Evolutionary conservation across 2,797 vertebrate species (phyloP).

Genomic region (Neosilurus mollespiculum): DNA sequence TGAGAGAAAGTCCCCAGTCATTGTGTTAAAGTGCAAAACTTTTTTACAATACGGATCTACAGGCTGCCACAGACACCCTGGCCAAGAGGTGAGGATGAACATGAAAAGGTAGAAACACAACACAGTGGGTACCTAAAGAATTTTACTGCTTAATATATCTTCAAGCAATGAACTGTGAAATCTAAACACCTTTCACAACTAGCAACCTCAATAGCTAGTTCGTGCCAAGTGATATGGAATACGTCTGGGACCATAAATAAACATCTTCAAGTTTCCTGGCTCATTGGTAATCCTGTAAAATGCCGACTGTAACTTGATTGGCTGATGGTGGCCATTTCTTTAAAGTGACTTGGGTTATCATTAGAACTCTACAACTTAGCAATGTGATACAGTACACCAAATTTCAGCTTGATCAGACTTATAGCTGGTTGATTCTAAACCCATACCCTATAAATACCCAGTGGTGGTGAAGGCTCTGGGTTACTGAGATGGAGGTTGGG

Average conservation of each 20-base stretch:
- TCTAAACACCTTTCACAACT: constrained; percentile 4
- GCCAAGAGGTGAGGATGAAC: too few relatives aligned
- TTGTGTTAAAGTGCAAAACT: too few relatives aligned
- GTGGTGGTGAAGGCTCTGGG: too few relatives aligned
- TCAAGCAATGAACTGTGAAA: background rate
- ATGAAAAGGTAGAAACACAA: too few relatives aligned
- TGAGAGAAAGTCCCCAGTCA: too few relatives aligned
- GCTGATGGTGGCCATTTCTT: background rate
- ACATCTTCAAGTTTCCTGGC: background rate
- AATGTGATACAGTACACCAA: background rate
- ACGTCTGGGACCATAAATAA: background rate
- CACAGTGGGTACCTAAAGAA: too few relatives aligned
- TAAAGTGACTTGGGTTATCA: background rate
- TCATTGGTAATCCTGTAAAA: background rate
- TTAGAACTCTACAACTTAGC: background rate
- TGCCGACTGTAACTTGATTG: background rate
- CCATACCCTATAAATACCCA: too few relatives aligned
- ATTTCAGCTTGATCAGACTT: background rate
- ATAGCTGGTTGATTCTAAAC: background rate
- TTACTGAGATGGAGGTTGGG: too few relatives aligned
- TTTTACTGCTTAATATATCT: background rate
- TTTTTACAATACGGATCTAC: too few relatives aligned
- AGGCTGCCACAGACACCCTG: too few relatives aligned
- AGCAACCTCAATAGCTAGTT: background rate
- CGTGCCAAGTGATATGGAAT: constrained; percentile 10